Evolutionary conservation across 2,797 vertebrate species (phyloP).

Genomic region (Ispidina picta): DNA sequence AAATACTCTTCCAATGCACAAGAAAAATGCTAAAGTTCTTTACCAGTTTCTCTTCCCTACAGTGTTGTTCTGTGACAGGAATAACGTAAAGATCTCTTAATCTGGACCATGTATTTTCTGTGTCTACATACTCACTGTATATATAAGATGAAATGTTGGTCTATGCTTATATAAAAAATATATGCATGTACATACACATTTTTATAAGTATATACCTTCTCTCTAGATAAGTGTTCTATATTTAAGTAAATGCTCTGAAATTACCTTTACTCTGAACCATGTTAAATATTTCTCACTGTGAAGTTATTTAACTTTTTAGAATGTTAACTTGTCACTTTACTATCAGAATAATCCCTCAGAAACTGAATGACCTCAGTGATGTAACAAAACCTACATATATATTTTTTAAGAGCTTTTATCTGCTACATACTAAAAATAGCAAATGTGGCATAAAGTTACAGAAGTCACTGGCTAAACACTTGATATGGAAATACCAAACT

Average conservation of each 20-base stretch:
- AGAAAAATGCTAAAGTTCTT: neutral
- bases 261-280: neutral
- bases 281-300: neutral
- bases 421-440: neutral
- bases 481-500: neutral
- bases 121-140: neutral
- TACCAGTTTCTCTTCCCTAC: neutral
- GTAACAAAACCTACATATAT: neutral
- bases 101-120: neutral
- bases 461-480: neutral
- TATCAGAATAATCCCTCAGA: neutral
- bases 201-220: neutral
- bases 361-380: neutral
- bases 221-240: neutral
- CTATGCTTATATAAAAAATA: neutral
- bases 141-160: neutral
- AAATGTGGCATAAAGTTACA: neutral
- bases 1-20: neutral
- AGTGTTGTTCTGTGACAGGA: neutral
- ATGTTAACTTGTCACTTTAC: neutral
- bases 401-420: neutral
- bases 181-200: neutral
- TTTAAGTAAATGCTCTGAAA: neutral
- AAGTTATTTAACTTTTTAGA: neutral
- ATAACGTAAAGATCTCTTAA: neutral